Evolutionary conservation across 2,797 vertebrate species (phyloP).

Genomic region (Dendrocincla fuliginosa): DNA sequence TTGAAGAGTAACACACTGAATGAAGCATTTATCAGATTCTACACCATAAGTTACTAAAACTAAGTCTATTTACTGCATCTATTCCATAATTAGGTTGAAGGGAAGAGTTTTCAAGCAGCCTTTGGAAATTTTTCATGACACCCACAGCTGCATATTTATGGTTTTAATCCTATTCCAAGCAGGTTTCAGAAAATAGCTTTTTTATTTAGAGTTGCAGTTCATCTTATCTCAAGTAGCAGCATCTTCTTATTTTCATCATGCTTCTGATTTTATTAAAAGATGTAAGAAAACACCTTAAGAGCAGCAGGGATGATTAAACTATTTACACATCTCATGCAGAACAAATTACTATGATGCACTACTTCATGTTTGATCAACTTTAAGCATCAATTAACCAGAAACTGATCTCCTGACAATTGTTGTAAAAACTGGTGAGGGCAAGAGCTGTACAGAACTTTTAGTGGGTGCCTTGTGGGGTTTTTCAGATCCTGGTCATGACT

Average conservation of each 20-base stretch:
- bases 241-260: background rate
- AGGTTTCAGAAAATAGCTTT: background rate
- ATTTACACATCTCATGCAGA: background rate
- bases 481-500: background rate
- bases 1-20: background rate
- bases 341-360: background rate
- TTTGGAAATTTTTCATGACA: background rate
- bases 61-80: background rate
- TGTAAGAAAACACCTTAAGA: background rate
- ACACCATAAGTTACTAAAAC: background rate
- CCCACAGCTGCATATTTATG: background rate
- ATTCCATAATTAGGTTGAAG: slow-evolving; percentile 9
- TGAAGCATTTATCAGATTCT: background rate
- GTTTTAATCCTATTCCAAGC: slow-evolving; percentile 13
- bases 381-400: background rate
- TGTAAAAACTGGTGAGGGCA: background rate
- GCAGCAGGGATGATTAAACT: background rate
- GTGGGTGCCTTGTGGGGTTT: background rate
- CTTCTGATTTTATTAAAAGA: background rate
- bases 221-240: background rate
- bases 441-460: background rate
- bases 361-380: background rate
- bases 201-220: background rate
- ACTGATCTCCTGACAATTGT: background rate
- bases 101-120: slow-evolving; percentile 26